Evolutionary conservation across 2,113 vertebrate genomes (phyloP), one percentile per base, ranked within the genome.

Genomic region (Proterorhinus semilunaris): DNA sequence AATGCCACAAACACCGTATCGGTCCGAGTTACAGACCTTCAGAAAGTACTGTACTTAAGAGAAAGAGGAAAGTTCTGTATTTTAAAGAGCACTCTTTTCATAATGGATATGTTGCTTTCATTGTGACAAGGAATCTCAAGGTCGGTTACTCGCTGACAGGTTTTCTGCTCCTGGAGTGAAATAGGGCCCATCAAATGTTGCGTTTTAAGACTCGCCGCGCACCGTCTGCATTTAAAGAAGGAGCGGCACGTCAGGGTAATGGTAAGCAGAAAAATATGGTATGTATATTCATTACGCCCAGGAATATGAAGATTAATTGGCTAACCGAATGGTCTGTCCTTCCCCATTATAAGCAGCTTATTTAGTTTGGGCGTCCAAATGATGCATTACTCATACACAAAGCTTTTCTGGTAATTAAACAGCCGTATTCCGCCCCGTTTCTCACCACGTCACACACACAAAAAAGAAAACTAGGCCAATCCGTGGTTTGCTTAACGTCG

Each of bases 111-210:
- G 61, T 46, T n/a, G 44, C 16, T 62, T 62, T 62, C 61, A 47
- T 62, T 62, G 45, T 63, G 62, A 63, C 62, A 63, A 63, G 45
- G 62, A 48, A 48, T 47, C 62, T 63, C 62, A 63, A 63, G 62
- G 62, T 63, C 62, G 46, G 44, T 63, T 63, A 17, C 62, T 63
- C 2, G 45, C 62, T 48, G 62, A 21, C 62, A 47, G 10, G n/a
- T 63, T 63, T 58, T 47, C 46, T 46, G 61, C 62, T 48, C 62
- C 62, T 48, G 8, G 17, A 63, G 45, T 63, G 16, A 63, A 63
- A 63, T 63, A 48, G 11, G 46, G 62, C 45, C n/a, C 17, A 17
- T 63, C 62, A 63, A 63, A 63, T 63, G 45, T 47, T 27, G 62
- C 46, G 48, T 63, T 63, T 48, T 48, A 63, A 46, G 62, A 48